These are phyloP conservation scores for Acanthosepion pharaonis DNA, from an alignment of 2,888 invertebrate species.

Conservation along the genomic window DNA sequence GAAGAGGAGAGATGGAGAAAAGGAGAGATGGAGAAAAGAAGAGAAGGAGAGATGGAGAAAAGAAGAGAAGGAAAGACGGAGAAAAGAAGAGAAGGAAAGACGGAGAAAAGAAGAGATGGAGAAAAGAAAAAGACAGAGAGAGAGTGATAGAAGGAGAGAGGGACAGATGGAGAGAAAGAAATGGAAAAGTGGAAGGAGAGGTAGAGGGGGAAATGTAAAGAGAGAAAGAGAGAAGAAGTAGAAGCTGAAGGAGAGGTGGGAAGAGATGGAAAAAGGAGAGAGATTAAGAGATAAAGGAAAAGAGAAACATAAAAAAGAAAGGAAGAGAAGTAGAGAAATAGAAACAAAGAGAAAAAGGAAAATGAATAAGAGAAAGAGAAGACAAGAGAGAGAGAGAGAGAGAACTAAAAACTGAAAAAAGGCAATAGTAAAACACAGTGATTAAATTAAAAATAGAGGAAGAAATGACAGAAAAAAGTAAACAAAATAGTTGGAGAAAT, in stretches of 20 bases:
- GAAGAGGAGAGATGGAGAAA: not conserved
- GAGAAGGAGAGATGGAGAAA: not conserved
- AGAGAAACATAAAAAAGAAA: not conserved
- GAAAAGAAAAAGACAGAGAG: not conserved
- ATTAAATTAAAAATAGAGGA: too few relatives aligned
- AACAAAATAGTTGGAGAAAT: too few relatives aligned
- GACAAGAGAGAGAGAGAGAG: too few relatives aligned
- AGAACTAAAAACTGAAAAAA: too few relatives aligned
- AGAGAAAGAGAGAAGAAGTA: not conserved
- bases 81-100: not conserved
- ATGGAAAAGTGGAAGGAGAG: not conserved
- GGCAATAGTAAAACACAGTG: too few relatives aligned
- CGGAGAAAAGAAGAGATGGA: not conserved
- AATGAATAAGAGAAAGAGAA: too few relatives aligned
- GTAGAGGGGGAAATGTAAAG: not conserved
- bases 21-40: not conserved
- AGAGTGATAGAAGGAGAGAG: not conserved
- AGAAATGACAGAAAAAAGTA: too few relatives aligned
- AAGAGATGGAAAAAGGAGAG: not conserved
- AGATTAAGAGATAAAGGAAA: not conserved
- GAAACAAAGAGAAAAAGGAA: too few relatives aligned
- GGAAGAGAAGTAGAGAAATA: not conserved
- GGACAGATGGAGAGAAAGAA: not conserved
- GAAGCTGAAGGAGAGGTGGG: too few relatives aligned
- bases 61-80: not conserved